Conservation (phyloP, 2,113 vertebrate species). For the Abramis brama region DNA sequence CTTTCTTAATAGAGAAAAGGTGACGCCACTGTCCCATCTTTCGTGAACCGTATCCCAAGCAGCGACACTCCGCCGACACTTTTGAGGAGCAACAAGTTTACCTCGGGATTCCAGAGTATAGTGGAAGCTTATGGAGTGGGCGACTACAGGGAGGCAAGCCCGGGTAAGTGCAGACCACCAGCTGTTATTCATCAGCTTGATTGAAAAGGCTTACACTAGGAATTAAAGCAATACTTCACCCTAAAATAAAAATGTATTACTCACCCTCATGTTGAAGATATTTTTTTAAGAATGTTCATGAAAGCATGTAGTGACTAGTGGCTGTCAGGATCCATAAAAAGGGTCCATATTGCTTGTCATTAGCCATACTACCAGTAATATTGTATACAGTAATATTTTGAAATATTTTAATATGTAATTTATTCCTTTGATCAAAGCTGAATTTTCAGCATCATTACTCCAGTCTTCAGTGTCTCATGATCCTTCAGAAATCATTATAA, state of each 20-base stretch:
- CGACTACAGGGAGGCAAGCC: slow-evolving; percentile 93
- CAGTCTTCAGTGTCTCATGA: too few species aligned
- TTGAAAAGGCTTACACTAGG: background rate
- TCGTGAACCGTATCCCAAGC: slow-evolving; percentile 93
- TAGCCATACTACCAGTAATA: background rate
- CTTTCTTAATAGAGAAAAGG: slow-evolving; percentile 84
- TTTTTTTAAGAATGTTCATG: background rate
- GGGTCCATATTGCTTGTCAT: background rate
- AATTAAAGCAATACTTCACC: background rate
- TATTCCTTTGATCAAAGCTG: too few species aligned
- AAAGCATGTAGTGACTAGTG: background rate
- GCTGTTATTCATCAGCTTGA: background rate
- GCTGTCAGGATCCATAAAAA: background rate
- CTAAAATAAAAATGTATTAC: background rate
- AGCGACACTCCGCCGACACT: slow-evolving; percentile 88
- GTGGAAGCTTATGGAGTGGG: slow-evolving; percentile 96
- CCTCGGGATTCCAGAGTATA: slow-evolving; percentile 93
- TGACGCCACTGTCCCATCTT: slow-evolving; percentile 87
- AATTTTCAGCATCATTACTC: too few species aligned
- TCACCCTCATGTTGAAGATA: background rate
- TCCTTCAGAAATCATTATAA: too few species aligned
- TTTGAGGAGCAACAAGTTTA: slow-evolving; percentile 95
- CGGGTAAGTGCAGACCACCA: slow-evolving; percentile 79
- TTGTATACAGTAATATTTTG: too few species aligned
- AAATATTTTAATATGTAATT: too few species aligned